Evolutionary conservation across 2,888 invertebrate species (phyloP).

Genomic region (Tromatobia lineatoria): DNA sequence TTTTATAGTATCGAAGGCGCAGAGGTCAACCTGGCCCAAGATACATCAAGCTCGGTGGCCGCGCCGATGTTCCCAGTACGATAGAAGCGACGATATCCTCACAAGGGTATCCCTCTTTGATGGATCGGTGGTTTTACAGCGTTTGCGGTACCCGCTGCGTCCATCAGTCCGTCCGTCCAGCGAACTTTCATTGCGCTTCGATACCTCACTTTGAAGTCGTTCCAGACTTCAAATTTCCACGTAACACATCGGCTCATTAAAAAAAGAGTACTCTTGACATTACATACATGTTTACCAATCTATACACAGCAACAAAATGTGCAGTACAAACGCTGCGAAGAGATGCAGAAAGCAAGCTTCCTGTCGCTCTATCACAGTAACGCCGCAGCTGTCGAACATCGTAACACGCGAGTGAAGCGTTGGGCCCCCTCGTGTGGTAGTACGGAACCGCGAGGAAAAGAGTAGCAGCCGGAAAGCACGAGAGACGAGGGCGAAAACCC

Average conservation of each 20-base stretch:
- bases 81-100: constrained; percentile 66
- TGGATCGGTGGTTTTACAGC: constrained; percentile 73
- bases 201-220: constrained; percentile 72
- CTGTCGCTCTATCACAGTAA: constrained; percentile 11
- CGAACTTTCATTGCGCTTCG: constrained; percentile 69
- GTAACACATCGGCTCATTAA: background rate
- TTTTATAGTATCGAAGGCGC: constrained; percentile 82
- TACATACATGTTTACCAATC: background rate
- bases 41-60: constrained; percentile 78
- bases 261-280: background rate
- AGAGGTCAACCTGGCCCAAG: constrained; percentile 81
- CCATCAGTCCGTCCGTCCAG: constrained; percentile 43
- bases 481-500: constrained; percentile 54
- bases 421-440: constrained; percentile 7
- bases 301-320: background rate
- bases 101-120: constrained; percentile 74
- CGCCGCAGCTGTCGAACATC: constrained; percentile 14
- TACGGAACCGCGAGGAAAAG: constrained; percentile 1
- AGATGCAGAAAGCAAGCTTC: background rate
- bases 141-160: constrained; percentile 22
- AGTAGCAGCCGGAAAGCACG: constrained; percentile 6
- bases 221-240: background rate
- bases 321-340: background rate
- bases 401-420: background rate
- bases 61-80: constrained; percentile 37